These are phyloP conservation scores for Flexamia atlantica DNA, from an alignment of 2,888 invertebrate genomes.

Conservation along the genomic window DNA sequence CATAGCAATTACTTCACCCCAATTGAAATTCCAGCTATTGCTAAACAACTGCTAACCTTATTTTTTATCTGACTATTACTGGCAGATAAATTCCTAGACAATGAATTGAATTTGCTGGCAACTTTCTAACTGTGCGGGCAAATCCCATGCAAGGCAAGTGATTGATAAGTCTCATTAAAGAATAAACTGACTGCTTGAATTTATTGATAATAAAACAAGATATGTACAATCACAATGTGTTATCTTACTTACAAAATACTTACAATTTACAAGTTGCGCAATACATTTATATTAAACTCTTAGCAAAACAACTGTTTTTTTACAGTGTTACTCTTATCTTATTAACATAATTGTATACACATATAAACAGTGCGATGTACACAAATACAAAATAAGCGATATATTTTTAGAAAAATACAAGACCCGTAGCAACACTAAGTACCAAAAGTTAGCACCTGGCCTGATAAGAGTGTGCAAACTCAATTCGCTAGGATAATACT, in stretches of 20 bases:
- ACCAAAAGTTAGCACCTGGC: conserved; percentile 48
- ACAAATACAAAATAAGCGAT: conserved; percentile 38
- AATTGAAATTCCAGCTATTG: too few relatives aligned
- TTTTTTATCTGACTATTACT: too few relatives aligned
- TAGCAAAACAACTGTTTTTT: conserved; percentile 25
- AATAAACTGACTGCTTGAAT: conserved; percentile 58
- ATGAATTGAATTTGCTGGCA: not conserved
- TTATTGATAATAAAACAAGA: conserved; percentile 58
- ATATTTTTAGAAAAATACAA: conserved; percentile 57
- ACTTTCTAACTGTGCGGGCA: not conserved
- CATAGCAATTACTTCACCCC: too few relatives aligned
- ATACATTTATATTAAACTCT: conserved; percentile 37
- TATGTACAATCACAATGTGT: conserved; percentile 45
- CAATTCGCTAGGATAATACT: not conserved
- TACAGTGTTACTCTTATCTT: conserved; percentile 7
- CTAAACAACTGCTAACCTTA: too few relatives aligned
- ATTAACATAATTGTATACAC: conserved; percentile 8
- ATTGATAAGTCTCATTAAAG: conserved; percentile 7
- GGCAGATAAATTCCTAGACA: not conserved
- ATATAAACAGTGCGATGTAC: conserved; percentile 45
- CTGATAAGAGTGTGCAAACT: not conserved
- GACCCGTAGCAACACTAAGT: conserved; percentile 48
- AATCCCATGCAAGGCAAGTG: conserved; percentile 33
- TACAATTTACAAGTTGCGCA: conserved; percentile 48
- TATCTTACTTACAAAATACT: conserved; percentile 42